These are phyloP conservation scores for Pterostichus niger DNA, from an alignment of 2,888 invertebrate species.

Conservation along the genomic window DNA sequence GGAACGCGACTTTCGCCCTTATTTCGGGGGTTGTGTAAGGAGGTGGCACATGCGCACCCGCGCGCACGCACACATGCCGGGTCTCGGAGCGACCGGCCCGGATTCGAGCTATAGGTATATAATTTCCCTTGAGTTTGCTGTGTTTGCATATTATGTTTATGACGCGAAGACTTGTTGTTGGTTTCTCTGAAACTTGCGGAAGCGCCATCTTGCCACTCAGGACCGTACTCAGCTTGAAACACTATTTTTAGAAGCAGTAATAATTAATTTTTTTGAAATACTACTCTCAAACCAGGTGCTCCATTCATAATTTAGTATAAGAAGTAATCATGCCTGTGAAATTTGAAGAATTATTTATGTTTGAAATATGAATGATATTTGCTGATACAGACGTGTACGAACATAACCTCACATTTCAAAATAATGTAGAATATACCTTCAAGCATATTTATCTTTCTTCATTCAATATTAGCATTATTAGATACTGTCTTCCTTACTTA, in stretches of 20 bases:
- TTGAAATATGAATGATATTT: no score
- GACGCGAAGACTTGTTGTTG: constrained; percentile 68
- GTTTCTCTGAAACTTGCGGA: constrained; percentile 59
- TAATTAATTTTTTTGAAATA: not conserved
- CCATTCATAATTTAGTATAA: not conserved
- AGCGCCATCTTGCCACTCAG: constrained; percentile 62
- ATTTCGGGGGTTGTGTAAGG: constrained; percentile 46
- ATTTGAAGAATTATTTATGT: not conserved
- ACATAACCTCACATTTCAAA: no score
- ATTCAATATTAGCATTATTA: no score
- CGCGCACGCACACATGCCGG: constrained; percentile 23
- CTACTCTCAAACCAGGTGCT: no score
- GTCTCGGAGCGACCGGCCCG: constrained; percentile 51
- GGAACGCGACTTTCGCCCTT: constrained; percentile 47
- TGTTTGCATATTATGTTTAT: constrained; percentile 77
- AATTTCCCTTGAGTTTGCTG: constrained; percentile 76
- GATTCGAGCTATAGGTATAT: constrained; percentile 69
- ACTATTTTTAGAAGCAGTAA: constrained; percentile 4
- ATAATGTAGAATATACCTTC: no score
- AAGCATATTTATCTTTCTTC: no score
- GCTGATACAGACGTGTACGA: no score
- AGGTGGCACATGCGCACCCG: constrained; percentile 24
- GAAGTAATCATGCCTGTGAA: not conserved
- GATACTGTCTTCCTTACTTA: no score
- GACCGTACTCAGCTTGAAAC: constrained; percentile 29